Evolutionary conservation across 37 sponge, comb jelly and placozoan genomes (phyloP).

Genomic region (Aplysina aerophoba): DNA sequence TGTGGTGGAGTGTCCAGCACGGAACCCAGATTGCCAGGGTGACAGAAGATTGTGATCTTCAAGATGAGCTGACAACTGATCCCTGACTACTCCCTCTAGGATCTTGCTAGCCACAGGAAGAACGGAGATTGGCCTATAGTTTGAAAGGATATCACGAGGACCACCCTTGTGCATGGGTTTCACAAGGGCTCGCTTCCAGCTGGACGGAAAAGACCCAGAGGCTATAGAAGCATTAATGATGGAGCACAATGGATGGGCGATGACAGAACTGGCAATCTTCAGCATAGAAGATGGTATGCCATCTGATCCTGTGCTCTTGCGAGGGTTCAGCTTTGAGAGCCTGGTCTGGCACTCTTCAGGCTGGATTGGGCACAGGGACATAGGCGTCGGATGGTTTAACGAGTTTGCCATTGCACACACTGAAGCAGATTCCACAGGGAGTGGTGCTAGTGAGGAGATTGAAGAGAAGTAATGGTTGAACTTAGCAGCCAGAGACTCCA

Average conservation of each 20-base stretch:
- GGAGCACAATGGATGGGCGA: not conserved
- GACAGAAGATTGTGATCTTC: not conserved
- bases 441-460: not conserved
- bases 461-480: not conserved
- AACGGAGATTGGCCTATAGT: not conserved
- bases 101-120: not conserved
- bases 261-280: not conserved
- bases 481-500: too few relatives aligned
- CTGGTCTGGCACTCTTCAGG: not conserved
- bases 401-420: not conserved
- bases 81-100: not conserved
- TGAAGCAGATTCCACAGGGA: not conserved
- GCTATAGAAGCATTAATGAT: constrained; percentile 1
- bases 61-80: not conserved
- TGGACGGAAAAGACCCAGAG: not conserved
- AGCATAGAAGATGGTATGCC: not conserved
- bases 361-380: not conserved
- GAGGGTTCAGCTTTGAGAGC: not conserved
- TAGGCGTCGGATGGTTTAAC: too few relatives aligned
- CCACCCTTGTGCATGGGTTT: not conserved
- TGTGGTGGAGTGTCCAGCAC: constrained; percentile 3
- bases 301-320: not conserved
- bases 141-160: not conserved
- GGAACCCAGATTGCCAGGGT: not conserved
- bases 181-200: not conserved